Percentiles rank a stretch among this genome's conserved stretches.
Evolutionary conservation across 2,797 vertebrate genomes (phyloP).

Genomic region (Phoxinus dragarum): DNA sequence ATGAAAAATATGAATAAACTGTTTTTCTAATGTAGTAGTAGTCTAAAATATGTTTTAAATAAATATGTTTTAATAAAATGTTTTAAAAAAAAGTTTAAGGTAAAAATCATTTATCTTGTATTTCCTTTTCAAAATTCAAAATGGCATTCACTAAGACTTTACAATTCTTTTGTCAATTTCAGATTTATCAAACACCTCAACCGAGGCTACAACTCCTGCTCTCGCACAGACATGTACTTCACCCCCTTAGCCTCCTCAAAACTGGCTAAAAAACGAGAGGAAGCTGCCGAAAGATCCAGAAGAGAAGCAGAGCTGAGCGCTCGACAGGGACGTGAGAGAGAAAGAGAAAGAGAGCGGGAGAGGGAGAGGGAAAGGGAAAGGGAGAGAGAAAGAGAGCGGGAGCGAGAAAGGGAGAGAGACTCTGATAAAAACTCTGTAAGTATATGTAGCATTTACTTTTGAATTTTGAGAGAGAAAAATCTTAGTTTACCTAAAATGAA

Average conservation of each 20-base stretch:
- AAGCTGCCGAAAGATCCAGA: slow-evolving; percentile 89
- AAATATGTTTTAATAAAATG: background rate
- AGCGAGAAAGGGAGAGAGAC: slow-evolving; percentile 84
- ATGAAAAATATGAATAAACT: background rate
- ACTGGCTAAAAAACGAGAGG: slow-evolving; percentile 96
- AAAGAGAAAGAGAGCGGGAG: slow-evolving; percentile 89
- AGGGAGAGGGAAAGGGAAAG: slow-evolving; percentile 87
- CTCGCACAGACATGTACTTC: slow-evolving; percentile 93
- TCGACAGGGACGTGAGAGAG: slow-evolving; percentile 91
- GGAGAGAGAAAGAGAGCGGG: slow-evolving; percentile 86
- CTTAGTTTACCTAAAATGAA: background rate
- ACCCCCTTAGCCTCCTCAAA: slow-evolving; percentile 94
- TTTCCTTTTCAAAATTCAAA: background rate
- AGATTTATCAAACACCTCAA: slow-evolving; percentile 97
- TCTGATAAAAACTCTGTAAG: slow-evolving; percentile 89
- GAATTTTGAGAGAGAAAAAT: background rate
- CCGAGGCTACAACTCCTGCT: slow-evolving; percentile 95
- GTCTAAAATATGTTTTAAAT: background rate
- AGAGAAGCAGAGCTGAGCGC: slow-evolving; percentile 92
- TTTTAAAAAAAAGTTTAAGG: background rate
- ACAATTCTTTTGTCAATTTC: slow-evolving; percentile 40
- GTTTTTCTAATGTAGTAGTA: background rate
- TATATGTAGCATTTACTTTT: slow-evolving; percentile 38
- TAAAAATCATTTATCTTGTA: background rate
- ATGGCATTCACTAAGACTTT: background rate